phyloP scores from a whole-genome alignment of 2,888 invertebrate genomes.

The Blomia tropicalis region DNA sequence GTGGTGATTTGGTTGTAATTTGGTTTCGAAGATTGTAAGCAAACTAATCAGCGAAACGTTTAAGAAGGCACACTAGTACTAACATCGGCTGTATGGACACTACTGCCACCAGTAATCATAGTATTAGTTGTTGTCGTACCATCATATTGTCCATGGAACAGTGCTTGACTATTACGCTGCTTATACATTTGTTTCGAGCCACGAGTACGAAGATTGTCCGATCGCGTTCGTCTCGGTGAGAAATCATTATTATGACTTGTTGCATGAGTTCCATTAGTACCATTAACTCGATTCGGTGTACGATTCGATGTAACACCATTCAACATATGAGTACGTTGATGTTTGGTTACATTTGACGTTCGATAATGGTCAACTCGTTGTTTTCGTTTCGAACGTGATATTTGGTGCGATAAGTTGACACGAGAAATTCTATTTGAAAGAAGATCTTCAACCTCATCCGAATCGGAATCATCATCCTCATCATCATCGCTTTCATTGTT shows the following conservation, averaged over 20 bases:
- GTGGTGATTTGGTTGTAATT: too few relatives aligned
- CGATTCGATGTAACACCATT: too few relatives aligned
- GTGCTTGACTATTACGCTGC: background rate
- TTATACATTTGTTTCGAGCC: background rate
- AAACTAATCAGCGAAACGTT: too few relatives aligned
- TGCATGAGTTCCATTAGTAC: background rate
- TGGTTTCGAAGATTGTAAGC: too few relatives aligned
- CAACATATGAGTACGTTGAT: too few relatives aligned
- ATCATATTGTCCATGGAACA: constrained; percentile 9
- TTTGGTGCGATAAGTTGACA: too few relatives aligned
- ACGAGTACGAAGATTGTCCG: background rate
- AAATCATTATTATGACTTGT: too few relatives aligned
- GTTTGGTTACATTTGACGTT: too few relatives aligned
- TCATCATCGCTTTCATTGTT: background rate
- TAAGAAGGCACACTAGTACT: background rate
- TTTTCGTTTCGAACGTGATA: too few relatives aligned
- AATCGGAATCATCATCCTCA: background rate
- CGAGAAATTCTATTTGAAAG: background rate
- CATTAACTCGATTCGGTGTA: too few relatives aligned
- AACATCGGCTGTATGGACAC: background rate
- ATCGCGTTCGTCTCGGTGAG: background rate
- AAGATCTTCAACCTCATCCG: background rate
- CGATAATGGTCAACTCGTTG: too few relatives aligned
- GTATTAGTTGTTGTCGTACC: background rate
- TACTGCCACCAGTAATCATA: background rate